Conservation (phyloP, 2,113 vertebrate genomes). For the Rousettus leschenaultii region DNA sequence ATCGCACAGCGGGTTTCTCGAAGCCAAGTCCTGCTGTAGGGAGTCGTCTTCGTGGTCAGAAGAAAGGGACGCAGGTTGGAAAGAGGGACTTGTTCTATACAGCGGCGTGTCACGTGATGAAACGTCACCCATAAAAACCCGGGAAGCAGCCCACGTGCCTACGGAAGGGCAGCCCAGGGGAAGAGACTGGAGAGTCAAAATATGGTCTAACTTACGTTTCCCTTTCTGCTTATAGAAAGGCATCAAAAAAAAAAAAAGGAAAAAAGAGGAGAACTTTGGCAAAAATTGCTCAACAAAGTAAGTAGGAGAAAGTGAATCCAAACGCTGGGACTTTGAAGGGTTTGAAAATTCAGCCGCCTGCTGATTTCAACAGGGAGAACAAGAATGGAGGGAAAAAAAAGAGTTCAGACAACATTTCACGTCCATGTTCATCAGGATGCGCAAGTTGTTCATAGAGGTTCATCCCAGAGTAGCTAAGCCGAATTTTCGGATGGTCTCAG, state of each 20-base stretch:
- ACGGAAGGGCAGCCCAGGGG: neutral
- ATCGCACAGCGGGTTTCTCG: neutral
- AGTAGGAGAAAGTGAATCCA: neutral
- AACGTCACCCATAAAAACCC: neutral
- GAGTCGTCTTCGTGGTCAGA: too few species aligned
- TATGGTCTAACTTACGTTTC: neutral
- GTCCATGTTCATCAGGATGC: neutral
- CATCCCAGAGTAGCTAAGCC: too few species aligned
- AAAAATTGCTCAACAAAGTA: neutral
- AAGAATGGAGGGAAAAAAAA: neutral
- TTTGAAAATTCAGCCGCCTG: neutral
- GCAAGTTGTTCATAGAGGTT: neutral
- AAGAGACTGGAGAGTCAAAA: neutral
- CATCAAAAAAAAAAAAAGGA: neutral
- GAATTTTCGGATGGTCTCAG: neutral
- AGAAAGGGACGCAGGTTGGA: neutral
- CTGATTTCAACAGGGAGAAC: neutral
- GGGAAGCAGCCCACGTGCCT: neutral
- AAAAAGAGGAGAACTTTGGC: too few species aligned
- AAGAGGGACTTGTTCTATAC: neutral
- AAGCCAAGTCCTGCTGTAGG: neutral
- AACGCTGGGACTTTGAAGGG: neutral
- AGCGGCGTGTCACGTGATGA: neutral
- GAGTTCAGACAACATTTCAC: accelerated
- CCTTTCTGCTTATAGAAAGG: neutral